A percentile compares a stretch with the other conserved stretches of the same genome.
phyloP scores from a whole-genome alignment of 2,797 vertebrate genomes.

The Phrynocephalus guinanensis region DNA sequence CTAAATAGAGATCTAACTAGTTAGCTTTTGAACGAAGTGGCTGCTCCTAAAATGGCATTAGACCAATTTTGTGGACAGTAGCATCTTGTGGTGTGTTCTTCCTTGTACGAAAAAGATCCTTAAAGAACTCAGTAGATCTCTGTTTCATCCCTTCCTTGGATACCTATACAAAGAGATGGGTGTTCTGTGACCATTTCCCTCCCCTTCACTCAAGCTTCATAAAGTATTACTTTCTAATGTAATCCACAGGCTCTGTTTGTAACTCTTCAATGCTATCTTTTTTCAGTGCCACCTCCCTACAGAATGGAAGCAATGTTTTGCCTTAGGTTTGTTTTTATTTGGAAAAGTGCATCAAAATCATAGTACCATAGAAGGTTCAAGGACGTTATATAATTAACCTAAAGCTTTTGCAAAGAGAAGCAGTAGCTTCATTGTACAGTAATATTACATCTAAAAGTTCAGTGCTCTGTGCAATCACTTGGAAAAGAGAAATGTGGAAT shows the following conservation, averaged over 20 bases:
- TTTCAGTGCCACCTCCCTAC: not conserved
- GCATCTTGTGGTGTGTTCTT: not conserved
- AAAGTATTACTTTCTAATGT: too few relatives aligned
- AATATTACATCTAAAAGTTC: constrained; percentile 26
- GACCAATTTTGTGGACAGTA: not conserved
- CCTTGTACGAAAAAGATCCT: not conserved
- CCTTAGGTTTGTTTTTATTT: not conserved
- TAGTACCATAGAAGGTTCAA: not conserved
- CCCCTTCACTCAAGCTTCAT: too few relatives aligned
- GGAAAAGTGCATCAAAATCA: not conserved
- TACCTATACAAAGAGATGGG: not conserved
- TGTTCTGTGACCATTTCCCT: not conserved
- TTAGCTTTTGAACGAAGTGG: not conserved
- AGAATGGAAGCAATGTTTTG: not conserved
- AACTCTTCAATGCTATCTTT: not conserved
- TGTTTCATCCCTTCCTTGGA: not conserved
- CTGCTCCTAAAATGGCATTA: not conserved
- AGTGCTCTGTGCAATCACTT: constrained; percentile 26
- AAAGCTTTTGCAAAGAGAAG: constrained; percentile 8
- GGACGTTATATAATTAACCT: constrained; percentile 11
- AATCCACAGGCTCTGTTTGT: not conserved
- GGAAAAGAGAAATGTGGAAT: constrained; percentile 41
- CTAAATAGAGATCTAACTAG: not conserved
- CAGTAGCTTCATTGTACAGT: not conserved
- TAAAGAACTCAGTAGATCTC: not conserved